A percentile compares a stretch with the other conserved stretches of the same genome.
Evolutionary conservation across 1,140 invertebrate genomes (phyloP).

Genomic region (Brachionus angularis): DNA sequence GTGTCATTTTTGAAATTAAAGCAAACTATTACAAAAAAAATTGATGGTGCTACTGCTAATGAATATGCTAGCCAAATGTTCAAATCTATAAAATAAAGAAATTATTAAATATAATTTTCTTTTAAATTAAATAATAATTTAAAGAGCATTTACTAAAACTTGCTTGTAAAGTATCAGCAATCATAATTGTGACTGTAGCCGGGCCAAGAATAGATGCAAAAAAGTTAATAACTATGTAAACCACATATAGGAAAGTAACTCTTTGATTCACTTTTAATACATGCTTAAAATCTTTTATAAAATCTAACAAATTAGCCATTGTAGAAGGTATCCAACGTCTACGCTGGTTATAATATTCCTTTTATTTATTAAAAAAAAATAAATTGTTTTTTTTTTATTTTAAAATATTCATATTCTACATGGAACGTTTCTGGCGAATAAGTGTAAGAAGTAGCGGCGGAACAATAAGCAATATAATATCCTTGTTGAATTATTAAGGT

Average conservation of each 20-base stretch:
- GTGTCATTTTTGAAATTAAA: slow-evolving; percentile 57
- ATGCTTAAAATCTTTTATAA: slow-evolving; percentile 61
- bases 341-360: slow-evolving; percentile 61
- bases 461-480: slow-evolving; percentile 66
- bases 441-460: slow-evolving; percentile 66
- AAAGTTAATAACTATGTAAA: slow-evolving; percentile 57
- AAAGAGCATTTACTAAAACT: slow-evolving; percentile 57
- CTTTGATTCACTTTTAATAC: slow-evolving; percentile 63
- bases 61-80: slow-evolving; percentile 57
- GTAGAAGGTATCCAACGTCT: slow-evolving; percentile 66
- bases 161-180: slow-evolving; percentile 63
- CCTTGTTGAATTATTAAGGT: slow-evolving; percentile 65
- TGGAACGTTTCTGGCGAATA: slow-evolving; percentile 64
- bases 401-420: too few species aligned
- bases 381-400: background rate
- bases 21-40: slow-evolving; percentile 60
- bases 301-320: slow-evolving; percentile 65
- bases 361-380: slow-evolving; percentile 11
- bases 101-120: background rate
- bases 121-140: slow-evolving; percentile 51
- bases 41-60: slow-evolving; percentile 59
- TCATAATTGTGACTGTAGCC: slow-evolving; percentile 66
- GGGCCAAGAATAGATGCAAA: slow-evolving; percentile 63
- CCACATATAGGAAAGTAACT: slow-evolving; percentile 63
- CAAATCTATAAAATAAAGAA: slow-evolving; percentile 47